Evolutionary conservation across 2,797 vertebrate genomes (phyloP), one percentile per base, ranked within the genome.

Genomic region (Harpagifer antarcticus): DNA sequence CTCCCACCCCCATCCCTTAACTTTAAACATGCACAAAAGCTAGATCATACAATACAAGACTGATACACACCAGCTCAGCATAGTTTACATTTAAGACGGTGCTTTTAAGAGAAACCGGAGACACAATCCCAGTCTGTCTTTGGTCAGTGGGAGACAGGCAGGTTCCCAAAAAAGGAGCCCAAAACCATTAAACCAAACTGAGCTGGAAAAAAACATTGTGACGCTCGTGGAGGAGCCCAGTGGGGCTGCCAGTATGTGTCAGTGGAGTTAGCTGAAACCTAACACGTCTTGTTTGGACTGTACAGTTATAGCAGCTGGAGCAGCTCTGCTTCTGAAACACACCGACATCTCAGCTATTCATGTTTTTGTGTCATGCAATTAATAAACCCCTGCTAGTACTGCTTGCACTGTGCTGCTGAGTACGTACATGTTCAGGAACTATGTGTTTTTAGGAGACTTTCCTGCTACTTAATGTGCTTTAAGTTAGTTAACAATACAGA

Each of bases 111-210:
- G 67, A 79, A 88, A 83, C 68, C 14, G 11, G 72, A 89, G 61
- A 74, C 68, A 44, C n/a, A 60, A 19, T 58, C 50, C 5, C 4
- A 45, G 66, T 52, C 73, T 58, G 72, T 19, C 31, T 78, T 81
- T 16, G 76, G 37, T 78, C 78, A 74, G 44, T 40, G 7, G 1
- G 37, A 68, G 53, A 74, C 63, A 66, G 63, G 56, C 60, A 76
- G 76, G 62, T 73, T 84, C 77, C 86, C 84, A 84, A 90, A 90
- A 86, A 87, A 89, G 85, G 84, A 88, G 66, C 63, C 64, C 15
- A 49, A 76, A 86, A 49, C 61, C 61, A 78, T 88, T 83, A 88
- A 79, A 85, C 81, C 64, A 81, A 87, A 89, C 48, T 79, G 66
- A 65, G 65, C 74, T 73, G 59, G 54, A 68, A 72, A 68, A 54